Evolutionary conservation across 1,140 invertebrate species (phyloP).

Genomic region (Drosophila punjabiensis): DNA sequence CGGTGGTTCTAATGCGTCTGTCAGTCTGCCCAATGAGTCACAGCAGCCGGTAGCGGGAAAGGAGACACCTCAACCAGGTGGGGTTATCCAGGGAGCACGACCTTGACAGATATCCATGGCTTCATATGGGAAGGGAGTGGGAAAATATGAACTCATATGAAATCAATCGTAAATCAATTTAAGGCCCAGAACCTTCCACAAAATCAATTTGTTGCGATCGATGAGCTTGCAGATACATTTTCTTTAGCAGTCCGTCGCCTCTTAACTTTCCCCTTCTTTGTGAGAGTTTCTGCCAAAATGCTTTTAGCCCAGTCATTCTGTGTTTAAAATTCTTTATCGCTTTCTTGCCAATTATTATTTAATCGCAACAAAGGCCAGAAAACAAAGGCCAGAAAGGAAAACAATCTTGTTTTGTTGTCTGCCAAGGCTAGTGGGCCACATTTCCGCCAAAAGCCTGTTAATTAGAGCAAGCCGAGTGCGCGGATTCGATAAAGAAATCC

Average conservation of each 20-base stretch:
- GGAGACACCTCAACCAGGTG: conserved; percentile 20
- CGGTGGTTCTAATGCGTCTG: conserved; percentile 44
- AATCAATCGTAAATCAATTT: conserved; percentile 35
- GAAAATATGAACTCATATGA: not conserved
- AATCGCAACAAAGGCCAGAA: conserved; percentile 34
- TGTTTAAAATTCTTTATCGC: conserved; percentile 51
- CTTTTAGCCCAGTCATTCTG: conserved; percentile 44
- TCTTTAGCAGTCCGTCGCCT: not conserved
- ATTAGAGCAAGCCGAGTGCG: conserved; percentile 46
- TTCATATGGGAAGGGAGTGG: not conserved
- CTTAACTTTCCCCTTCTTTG: conserved; percentile 50
- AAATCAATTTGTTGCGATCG: not conserved
- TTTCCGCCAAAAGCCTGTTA: conserved; percentile 53
- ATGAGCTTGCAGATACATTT: conserved; percentile 28
- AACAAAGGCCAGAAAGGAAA: conserved; percentile 28
- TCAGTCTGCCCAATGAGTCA: conserved; percentile 52
- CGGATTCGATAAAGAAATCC: conserved; percentile 44
- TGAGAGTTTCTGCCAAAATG: conserved; percentile 21
- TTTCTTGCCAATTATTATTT: conserved; percentile 65
- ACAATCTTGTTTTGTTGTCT: conserved; percentile 61
- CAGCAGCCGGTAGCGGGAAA: not conserved
- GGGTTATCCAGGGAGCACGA: conserved; percentile 34
- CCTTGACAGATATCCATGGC: not conserved
- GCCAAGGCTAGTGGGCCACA: conserved; percentile 52
- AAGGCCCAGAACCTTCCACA: conserved; percentile 13